Evolutionary conservation across 2,113 vertebrate species (phyloP), one percentile per base, ranked within the genome.

Genomic region (Paedocypris sp.): DNA sequence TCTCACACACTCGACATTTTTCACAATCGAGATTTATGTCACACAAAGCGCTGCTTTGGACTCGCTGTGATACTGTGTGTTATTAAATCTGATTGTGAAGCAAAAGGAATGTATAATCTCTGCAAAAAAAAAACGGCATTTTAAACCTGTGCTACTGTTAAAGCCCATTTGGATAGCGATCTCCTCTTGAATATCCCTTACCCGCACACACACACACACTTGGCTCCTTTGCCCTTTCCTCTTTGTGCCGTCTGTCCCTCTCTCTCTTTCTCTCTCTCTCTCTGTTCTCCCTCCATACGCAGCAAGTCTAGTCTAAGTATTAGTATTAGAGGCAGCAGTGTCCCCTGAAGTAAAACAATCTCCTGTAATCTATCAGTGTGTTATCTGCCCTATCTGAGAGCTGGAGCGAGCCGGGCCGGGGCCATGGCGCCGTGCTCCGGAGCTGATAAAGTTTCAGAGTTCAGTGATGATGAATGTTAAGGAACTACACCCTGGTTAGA

Each of bases 391-490:
- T 91, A 95, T 94, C 90, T 80, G 85, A 85, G 90, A 85, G 86
- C 68, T 82, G 70, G 77, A 88, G 90, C 88, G 85, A 89, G 90
- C 86, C 86, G 80, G 74, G 87, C 87, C 76, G 82, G 77, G 83
- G 84, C 83, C 84, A 85, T 92, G 92, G 93, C 91, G 92, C 93
- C 91, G 83, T 80, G 79, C 89, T 86, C 81, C 69, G 74, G 76
- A 77, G 82, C 87, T 90, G 93, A 98, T 97, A 95, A 94, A 91
- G 91, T 92, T 90, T 87, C 91, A 87, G 86, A 91, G 92, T 88
- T 90, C 89, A 87, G 85, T 78, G 57, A 88, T 91, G 91, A 93
- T 94, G 91, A 92, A 93, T 92, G 94, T 90, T 86, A 89, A 89
- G 90, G 89, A 86, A 90, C 87, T 88, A 78, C 89, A 85, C 89